phyloP scores from a whole-genome alignment of 92 coral and sea anemone species.

The Phymanthus crucifer region DNA sequence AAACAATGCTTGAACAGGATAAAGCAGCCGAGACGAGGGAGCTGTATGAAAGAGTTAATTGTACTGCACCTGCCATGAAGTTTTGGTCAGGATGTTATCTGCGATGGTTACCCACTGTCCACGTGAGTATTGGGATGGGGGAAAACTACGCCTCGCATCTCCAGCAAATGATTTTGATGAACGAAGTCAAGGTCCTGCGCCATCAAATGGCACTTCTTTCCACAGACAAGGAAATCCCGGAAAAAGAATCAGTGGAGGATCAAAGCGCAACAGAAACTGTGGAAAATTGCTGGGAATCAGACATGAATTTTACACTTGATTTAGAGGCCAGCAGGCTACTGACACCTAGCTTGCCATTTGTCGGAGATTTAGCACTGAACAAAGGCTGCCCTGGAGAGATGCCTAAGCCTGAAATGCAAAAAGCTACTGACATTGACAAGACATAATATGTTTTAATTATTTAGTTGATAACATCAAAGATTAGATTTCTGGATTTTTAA shows the following conservation, averaged over 20 bases:
- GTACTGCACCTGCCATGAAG: constrained; percentile 80
- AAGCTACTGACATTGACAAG: constrained; percentile 23
- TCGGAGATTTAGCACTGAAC: constrained; percentile 76
- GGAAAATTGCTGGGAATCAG: constrained; percentile 36
- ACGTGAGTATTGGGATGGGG: constrained; percentile 91
- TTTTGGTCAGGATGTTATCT: constrained; percentile 94
- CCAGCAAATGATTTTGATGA: constrained; percentile 96
- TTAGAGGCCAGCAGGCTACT: constrained; percentile 74
- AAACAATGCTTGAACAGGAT: constrained; percentile 8
- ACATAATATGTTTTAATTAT: no score
- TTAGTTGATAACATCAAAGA: no score
- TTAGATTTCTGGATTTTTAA: no score
- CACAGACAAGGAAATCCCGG: constrained; percentile 40
- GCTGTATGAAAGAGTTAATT: constrained; percentile 66
- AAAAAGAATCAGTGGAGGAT: constrained; percentile 25
- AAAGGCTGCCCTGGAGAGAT: constrained; percentile 64
- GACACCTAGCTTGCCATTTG: constrained; percentile 85
- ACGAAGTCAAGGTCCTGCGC: constrained; percentile 75
- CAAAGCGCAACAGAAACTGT: constrained; percentile 28
- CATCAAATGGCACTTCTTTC: constrained; percentile 74
- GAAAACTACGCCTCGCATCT: constrained; percentile 81
- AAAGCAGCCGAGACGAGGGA: constrained; percentile 30
- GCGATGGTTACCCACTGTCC: constrained; percentile 92
- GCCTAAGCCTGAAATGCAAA: constrained; percentile 51
- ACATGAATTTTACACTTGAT: constrained; percentile 60